phyloP scores from a whole-genome alignment of 2,888 invertebrate species.

The Gerris lacustris region DNA sequence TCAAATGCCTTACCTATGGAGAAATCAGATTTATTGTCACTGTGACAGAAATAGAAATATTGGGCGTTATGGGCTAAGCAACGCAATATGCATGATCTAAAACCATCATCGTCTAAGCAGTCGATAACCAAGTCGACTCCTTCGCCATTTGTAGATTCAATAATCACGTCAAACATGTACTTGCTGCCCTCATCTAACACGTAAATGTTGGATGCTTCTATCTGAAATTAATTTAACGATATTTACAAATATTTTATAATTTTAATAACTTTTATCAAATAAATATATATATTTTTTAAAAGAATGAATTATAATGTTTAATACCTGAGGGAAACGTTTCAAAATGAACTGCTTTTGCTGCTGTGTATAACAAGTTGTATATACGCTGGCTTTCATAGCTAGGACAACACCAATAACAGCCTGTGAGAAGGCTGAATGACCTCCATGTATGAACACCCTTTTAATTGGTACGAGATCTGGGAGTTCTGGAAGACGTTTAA shows the following conservation, averaged over 20 bases:
- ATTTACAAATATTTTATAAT: not conserved
- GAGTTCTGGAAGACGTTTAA: not conserved
- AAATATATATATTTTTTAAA: not conserved
- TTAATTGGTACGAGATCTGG: not conserved
- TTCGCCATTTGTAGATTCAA: not conserved
- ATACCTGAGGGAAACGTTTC: not conserved
- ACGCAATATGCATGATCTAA: not conserved
- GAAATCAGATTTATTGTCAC: not conserved
- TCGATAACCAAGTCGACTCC: not conserved
- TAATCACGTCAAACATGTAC: not conserved
- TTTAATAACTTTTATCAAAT: not conserved
- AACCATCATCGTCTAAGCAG: not conserved
- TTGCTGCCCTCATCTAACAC: not conserved
- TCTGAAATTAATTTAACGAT: not conserved
- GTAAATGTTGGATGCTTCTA: not conserved
- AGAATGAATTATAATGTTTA: not conserved
- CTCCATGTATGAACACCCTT: not conserved
- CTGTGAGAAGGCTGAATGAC: not conserved
- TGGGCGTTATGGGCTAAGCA: not conserved
- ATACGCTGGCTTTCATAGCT: not conserved
- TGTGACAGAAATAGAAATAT: not conserved
- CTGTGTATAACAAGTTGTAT: not conserved
- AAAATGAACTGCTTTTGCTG: not conserved
- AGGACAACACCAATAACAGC: not conserved
- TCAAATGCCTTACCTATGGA: too few species aligned